phyloP scores from a whole-genome alignment of 2,888 invertebrate species.

The Cryptophagus acutangulus region DNA sequence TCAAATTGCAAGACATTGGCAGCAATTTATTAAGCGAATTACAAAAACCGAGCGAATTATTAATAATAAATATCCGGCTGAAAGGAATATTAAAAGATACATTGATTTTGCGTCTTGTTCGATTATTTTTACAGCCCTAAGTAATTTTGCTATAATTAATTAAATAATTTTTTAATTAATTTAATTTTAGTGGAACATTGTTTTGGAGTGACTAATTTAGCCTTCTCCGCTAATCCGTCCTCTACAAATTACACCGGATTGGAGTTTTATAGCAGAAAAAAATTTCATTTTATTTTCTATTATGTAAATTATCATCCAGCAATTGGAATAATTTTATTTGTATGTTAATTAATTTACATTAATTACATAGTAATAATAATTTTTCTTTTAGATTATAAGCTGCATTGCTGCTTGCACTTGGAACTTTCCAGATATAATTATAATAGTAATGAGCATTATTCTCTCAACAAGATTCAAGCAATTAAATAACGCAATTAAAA shows the following conservation, averaged over 20 bases:
- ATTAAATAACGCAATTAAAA: too few relatives aligned
- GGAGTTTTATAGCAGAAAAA: constrained; percentile 20
- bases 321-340: constrained; percentile 5
- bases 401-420: constrained; percentile 50
- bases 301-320: constrained; percentile 16
- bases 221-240: too few relatives aligned
- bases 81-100: constrained; percentile 14
- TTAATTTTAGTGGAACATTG: constrained; percentile 23
- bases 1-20: constrained; percentile 20
- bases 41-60: constrained; percentile 17
- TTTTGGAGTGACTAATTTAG: constrained; percentile 17
- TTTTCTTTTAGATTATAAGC: constrained; percentile 19
- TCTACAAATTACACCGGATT: constrained; percentile 18
- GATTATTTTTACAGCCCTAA: constrained; percentile 18
- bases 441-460: constrained; percentile 64
- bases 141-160: constrained; percentile 15
- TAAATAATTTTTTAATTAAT: neutral
- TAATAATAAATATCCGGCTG: constrained; percentile 14
- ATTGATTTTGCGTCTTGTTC: constrained; percentile 8
- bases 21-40: constrained; percentile 14
- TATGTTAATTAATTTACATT: constrained; percentile 1
- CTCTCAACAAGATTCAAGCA: constrained; percentile 59
- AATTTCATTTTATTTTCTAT: constrained; percentile 22
- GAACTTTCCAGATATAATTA: constrained; percentile 67
- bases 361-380: neutral